Evolutionary conservation across 2,113 vertebrate genomes (phyloP).

Genomic region (Gnathonemus longibarbis): DNA sequence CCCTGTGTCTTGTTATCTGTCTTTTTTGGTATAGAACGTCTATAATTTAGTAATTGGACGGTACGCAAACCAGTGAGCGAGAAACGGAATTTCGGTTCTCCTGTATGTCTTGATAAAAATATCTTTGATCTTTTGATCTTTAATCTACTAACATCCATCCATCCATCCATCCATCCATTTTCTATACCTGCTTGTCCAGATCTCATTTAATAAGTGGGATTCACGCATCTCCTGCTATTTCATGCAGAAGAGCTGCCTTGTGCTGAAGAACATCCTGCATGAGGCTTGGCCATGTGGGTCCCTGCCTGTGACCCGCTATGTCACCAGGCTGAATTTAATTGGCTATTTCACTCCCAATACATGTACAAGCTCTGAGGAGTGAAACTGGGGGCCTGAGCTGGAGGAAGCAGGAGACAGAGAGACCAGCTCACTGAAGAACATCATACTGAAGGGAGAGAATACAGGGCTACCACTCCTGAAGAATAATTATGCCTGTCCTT

Average conservation of each 20-base stretch:
- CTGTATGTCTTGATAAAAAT: too few relatives aligned
- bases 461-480: conserved; percentile 65
- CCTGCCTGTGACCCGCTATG: background rate
- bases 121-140: too few relatives aligned
- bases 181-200: background rate
- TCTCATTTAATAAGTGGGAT: background rate
- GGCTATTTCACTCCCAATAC: conserved; percentile 20
- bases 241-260: background rate
- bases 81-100: too few relatives aligned
- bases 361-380: conserved; percentile 68
- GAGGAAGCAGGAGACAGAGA: conserved; percentile 68
- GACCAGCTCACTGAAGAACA: conserved; percentile 77
- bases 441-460: conserved; percentile 81
- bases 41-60: too few relatives aligned
- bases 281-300: background rate
- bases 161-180: background rate
- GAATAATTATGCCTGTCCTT: conserved; percentile 12
- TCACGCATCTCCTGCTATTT: background rate
- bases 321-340: background rate
- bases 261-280: background rate
- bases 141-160: background rate
- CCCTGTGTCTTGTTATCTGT: too few relatives aligned
- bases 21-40: too few relatives aligned
- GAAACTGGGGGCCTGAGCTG: conserved; percentile 61
- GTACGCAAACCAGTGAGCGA: too few relatives aligned